These are phyloP conservation scores for Prorops nasuta DNA, from an alignment of 1,140 invertebrate species.

Conservation along the genomic window DNA sequence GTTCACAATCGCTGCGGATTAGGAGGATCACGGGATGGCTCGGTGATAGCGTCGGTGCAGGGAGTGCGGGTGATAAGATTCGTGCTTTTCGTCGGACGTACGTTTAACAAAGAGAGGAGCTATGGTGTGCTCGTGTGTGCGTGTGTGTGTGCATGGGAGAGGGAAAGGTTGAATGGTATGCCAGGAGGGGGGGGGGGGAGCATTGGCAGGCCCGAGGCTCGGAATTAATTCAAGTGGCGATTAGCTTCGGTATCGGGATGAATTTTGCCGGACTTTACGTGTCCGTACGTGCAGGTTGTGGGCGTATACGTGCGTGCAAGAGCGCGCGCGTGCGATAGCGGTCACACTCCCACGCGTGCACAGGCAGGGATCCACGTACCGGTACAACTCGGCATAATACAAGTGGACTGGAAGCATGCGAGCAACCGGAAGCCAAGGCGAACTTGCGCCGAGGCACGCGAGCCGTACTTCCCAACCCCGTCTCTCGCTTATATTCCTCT, in stretches of 20 bases:
- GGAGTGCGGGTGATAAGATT: too few relatives aligned
- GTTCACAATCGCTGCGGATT: too few relatives aligned
- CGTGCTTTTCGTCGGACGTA: too few relatives aligned
- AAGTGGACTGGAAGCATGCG: slow-evolving; percentile 41
- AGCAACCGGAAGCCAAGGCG: slow-evolving; percentile 38
- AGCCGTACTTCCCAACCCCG: slow-evolving; percentile 19
- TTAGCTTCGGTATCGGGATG: slow-evolving; percentile 31
- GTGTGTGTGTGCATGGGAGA: too few relatives aligned
- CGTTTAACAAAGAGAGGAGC: too few relatives aligned
- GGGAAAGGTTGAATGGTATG: too few relatives aligned
- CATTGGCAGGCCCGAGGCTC: slow-evolving; percentile 40
- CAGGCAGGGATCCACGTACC: slow-evolving; percentile 2
- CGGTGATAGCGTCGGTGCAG: too few relatives aligned
- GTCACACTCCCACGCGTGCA: slow-evolving; percentile 5
- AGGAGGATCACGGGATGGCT: too few relatives aligned
- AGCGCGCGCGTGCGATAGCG: slow-evolving; percentile 1
- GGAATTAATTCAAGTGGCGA: slow-evolving; percentile 46
- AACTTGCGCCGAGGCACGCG: slow-evolving; percentile 37
- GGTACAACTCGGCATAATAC: slow-evolving; percentile 27
- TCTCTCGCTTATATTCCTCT: too few relatives aligned
- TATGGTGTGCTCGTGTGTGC: too few relatives aligned
- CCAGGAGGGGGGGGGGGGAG: too few relatives aligned
- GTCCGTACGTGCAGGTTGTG: slow-evolving; percentile 12
- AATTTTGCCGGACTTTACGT: slow-evolving; percentile 12
- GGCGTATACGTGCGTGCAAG: slow-evolving; percentile 14